Percentiles rank a stretch among this genome's conserved stretches.
phyloP scores from a whole-genome alignment of 2,797 vertebrate genomes.

The Phaenicophaeus curvirostris region DNA sequence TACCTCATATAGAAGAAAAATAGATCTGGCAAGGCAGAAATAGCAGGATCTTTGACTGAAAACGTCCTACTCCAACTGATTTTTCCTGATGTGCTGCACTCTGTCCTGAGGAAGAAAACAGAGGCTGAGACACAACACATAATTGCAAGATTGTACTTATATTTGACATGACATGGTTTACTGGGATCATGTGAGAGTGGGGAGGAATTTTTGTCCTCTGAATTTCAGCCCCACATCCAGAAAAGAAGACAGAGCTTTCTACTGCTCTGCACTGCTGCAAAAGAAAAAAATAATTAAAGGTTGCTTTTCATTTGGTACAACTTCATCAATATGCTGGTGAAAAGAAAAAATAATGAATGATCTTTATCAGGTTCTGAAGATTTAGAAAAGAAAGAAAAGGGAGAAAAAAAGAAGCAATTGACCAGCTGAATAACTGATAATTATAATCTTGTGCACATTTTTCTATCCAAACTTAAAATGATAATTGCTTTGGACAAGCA shows the following conservation, averaged over 20 bases:
- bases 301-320: not conserved
- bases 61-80: not conserved
- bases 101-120: not conserved
- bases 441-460: not conserved
- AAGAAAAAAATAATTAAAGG: not conserved
- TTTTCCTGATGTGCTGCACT: not conserved
- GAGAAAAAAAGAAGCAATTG: not conserved
- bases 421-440: not conserved
- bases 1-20: not conserved
- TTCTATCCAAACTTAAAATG: not conserved
- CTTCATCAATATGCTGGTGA: not conserved
- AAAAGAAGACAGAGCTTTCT: not conserved
- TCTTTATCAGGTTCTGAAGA: not conserved
- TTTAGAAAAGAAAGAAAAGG: not conserved
- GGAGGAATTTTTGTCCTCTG: not conserved
- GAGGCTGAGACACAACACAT: not conserved
- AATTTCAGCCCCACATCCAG: not conserved
- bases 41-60: not conserved
- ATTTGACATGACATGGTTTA: rapidly evolving
- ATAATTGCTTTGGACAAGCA: not conserved
- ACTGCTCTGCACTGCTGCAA: not conserved
- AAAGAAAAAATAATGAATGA: not conserved
- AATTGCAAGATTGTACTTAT: not conserved
- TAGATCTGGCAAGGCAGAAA: not conserved
- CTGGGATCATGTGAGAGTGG: not conserved